phyloP scores from a whole-genome alignment of 2,113 vertebrate species.

The Galemys pyrenaicus region DNA sequence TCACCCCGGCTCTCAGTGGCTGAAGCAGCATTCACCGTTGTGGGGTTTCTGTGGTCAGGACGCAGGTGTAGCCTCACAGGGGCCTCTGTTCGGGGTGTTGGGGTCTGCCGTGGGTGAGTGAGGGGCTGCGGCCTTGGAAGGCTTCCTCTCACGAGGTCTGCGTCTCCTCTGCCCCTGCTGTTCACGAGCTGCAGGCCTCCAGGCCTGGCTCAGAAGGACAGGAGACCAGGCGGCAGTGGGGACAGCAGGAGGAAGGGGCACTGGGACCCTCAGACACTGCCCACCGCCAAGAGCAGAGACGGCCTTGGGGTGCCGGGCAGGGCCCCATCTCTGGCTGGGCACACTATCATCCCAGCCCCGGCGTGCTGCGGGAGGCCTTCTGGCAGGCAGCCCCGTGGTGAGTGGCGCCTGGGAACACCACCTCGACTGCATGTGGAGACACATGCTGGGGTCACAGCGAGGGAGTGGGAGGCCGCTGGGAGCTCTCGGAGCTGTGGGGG shows the following conservation, averaged over 20 bases:
- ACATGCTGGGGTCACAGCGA: not conserved
- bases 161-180: not conserved
- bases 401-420: not conserved
- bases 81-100: not conserved
- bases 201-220: not conserved
- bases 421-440: not conserved
- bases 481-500: too few relatives aligned
- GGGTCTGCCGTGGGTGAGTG: not conserved
- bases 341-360: not conserved
- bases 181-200: not conserved
- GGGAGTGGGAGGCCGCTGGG: not conserved
- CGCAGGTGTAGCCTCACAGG: not conserved
- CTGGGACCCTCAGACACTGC: not conserved
- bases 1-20: not conserved
- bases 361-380: not conserved
- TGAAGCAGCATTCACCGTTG: not conserved
- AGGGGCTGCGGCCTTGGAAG: not conserved
- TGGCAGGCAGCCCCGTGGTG: not conserved
- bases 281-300: too few relatives aligned
- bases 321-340: rapidly evolving
- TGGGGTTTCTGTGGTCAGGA: not conserved
- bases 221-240: not conserved
- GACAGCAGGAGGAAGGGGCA: too few relatives aligned
- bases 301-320: not conserved
- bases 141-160: not conserved